Conservation (phyloP, 2,113 vertebrate genomes). For the Hippocampus guttulatus region DNA sequence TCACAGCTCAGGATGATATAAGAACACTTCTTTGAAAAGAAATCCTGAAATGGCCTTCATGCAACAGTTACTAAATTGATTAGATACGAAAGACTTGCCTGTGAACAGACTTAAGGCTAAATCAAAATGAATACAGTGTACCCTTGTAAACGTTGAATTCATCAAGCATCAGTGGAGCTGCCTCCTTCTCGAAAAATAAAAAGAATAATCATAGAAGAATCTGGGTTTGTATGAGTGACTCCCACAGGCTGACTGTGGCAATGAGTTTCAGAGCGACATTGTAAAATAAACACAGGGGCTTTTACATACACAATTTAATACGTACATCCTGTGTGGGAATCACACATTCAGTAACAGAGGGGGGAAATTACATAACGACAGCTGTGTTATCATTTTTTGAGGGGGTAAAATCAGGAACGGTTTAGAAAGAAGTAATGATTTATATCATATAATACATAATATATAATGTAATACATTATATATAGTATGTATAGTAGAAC, state of each 20-base stretch:
- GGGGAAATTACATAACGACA: background rate
- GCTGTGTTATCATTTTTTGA: background rate
- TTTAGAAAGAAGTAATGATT: background rate
- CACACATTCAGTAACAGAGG: background rate
- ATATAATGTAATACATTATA: too few species aligned
- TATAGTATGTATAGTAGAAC: too few species aligned
- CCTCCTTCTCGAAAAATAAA: too few species aligned
- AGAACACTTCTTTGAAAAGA: constrained; percentile 23
- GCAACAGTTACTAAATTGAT: constrained; percentile 1
- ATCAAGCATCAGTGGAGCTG: background rate
- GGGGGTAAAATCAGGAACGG: background rate
- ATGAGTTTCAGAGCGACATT: constrained; percentile 18
- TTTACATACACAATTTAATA: background rate
- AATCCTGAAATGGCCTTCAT: constrained; percentile 29
- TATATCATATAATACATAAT: too few species aligned
- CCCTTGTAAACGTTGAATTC: background rate
- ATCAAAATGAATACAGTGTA: background rate
- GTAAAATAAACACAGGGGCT: constrained; percentile 32
- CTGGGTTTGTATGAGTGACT: background rate
- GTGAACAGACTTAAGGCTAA: background rate
- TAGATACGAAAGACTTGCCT: background rate
- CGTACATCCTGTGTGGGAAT: background rate
- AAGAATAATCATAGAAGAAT: background rate
- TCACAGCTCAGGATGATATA: constrained; percentile 25
- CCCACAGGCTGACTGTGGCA: constrained; percentile 24